These are phyloP conservation scores for Toxostoma redivivum DNA, from an alignment of 2,113 vertebrate genomes.

Conservation along the genomic window DNA sequence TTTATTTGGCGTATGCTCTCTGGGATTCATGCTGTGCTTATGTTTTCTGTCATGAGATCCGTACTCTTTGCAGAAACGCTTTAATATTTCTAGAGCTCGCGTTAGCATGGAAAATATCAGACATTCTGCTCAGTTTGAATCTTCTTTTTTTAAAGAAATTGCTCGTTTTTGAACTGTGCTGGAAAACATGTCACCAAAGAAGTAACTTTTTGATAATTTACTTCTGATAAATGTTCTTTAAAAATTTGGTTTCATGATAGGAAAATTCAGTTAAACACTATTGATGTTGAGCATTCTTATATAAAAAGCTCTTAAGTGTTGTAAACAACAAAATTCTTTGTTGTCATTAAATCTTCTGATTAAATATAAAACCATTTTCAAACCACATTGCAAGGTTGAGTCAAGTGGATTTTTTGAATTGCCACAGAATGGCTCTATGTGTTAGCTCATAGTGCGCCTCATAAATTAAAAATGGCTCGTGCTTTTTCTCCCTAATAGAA, in stretches of 20 bases:
- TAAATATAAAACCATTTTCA: neutral
- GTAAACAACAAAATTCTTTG: neutral
- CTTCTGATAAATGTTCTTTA: neutral
- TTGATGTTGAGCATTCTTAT: neutral
- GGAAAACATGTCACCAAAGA: neutral
- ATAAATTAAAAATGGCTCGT: neutral
- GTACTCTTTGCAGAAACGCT: neutral
- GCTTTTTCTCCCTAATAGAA: neutral
- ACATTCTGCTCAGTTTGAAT: neutral
- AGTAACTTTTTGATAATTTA: neutral
- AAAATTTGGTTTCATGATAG: neutral
- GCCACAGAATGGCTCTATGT: neutral
- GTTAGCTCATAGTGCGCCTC: neutral
- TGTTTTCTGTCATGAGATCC: neutral
- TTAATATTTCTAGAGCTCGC: neutral
- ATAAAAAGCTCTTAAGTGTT: neutral
- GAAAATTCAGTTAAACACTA: neutral
- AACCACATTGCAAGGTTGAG: neutral
- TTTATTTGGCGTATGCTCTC: neutral
- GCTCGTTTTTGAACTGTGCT: neutral
- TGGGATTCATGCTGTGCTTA: neutral
- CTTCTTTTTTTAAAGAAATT: neutral
- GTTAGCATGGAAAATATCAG: rapidly evolving
- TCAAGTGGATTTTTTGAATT: neutral
- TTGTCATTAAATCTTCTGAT: neutral